Base-by-base conservation (phyloP, 2,888 invertebrate species). In the Sphecodes monilicornis region DNA sequence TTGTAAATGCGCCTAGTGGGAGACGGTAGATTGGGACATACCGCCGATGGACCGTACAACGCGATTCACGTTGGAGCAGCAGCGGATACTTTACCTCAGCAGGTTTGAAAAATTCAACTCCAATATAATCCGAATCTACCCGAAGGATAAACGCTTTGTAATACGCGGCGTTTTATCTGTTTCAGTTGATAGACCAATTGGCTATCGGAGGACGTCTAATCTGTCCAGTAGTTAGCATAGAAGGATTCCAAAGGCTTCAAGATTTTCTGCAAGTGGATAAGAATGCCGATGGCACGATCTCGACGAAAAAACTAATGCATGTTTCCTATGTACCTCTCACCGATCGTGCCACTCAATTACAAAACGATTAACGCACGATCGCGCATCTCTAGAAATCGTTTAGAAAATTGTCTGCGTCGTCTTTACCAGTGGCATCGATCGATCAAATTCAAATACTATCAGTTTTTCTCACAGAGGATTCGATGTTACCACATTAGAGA, bases 271-370 rank as follows among this genome's bases (percentile, higher is more conserved):
- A 98, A 96, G 97, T 99, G 84, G 99, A 99, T 95, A 99, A 99
- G 95, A 96, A 96, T 74, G 94, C 95, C 0, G 97, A 98, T 93
- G 99, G 99, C 11, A 96, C 96, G 8, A 96, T 98, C 2, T 95
- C 96, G 18, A 96, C 97, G 87, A 97, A 97, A 90, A 97, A 97
- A 78, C 95, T 99, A 5, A 99, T 99, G 98, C 98, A 98, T 77
- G 99, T 99, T 29, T 98, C 99, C 91, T 99, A 99, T 94, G 99
- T 99, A 60, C 99, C 99, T 0, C 96, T 99, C 60, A 99, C 99
- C 0, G 98, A 99, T 95, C 97, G 97, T 93, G 96, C 96, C 39
- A 95, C 96, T 82, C 97, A 98, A 94, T 95, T 96, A 78, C 69
- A 69, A 73, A 86, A 82, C 32, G 70, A 83, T 69, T 76, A 71